Conservation (phyloP, 2,888 invertebrate species). For the Drosophila bunnanda region DNA sequence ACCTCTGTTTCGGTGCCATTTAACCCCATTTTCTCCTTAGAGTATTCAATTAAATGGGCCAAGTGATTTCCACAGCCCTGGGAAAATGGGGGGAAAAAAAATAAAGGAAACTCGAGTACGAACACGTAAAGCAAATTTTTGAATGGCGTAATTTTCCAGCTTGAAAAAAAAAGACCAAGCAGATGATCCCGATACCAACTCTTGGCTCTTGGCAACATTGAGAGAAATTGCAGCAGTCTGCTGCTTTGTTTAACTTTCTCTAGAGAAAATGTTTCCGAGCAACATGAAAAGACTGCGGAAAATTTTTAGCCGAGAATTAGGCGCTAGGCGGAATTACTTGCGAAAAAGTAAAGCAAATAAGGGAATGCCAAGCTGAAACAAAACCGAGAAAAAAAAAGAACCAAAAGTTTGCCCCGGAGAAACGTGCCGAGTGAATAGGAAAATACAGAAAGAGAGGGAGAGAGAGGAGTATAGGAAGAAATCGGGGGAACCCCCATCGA, state of each 20-base stretch:
- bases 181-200: slow-evolving; percentile 24
- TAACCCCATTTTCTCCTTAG: slow-evolving; percentile 7
- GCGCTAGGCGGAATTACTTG: slow-evolving; percentile 71
- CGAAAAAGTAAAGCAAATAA: slow-evolving; percentile 70
- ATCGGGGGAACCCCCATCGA: slow-evolving; percentile 19
- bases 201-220: slow-evolving; percentile 6
- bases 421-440: slow-evolving; percentile 23
- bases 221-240: slow-evolving; percentile 58
- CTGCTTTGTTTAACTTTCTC: slow-evolving; percentile 67
- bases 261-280: slow-evolving; percentile 7
- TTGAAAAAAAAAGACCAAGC: background rate
- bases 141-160: slow-evolving; percentile 69
- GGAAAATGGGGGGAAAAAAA: slow-evolving; percentile 37
- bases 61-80: slow-evolving; percentile 49
- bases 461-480: background rate
- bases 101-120: slow-evolving; percentile 41
- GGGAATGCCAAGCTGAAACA: slow-evolving; percentile 8
- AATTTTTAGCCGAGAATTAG: slow-evolving; percentile 62
- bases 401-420: slow-evolving; percentile 51
- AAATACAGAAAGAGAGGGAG: background rate
- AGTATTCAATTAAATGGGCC: slow-evolving; percentile 52
- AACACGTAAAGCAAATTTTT: slow-evolving; percentile 71
- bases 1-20: background rate
- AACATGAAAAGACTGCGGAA: slow-evolving; percentile 32
- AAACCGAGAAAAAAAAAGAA: background rate